These are phyloP conservation scores for Latheticus oryzae DNA, from an alignment of 2,888 invertebrate species.

Conservation along the genomic window DNA sequence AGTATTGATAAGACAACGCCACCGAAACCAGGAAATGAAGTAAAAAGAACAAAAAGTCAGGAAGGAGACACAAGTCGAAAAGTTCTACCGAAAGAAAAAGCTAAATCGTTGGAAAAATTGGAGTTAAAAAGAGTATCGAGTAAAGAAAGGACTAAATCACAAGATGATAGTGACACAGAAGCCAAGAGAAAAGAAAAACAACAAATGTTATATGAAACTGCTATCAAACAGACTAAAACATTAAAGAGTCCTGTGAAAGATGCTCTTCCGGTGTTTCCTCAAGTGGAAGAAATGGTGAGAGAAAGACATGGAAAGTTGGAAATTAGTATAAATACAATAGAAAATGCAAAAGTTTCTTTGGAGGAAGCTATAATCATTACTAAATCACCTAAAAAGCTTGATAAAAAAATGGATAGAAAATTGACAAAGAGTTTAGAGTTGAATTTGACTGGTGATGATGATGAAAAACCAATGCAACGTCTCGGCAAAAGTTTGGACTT, in stretches of 20 bases:
- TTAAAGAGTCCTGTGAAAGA: constrained; percentile 81
- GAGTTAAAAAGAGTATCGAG: constrained; percentile 70
- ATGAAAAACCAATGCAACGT: constrained; percentile 58
- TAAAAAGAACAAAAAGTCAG: constrained; percentile 72
- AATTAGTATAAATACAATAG: constrained; percentile 76
- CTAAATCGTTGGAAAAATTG: constrained; percentile 76
- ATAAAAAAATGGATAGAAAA: constrained; percentile 66
- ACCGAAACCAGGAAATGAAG: constrained; percentile 51
- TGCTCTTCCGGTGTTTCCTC: constrained; percentile 76
- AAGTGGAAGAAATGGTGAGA: constrained; percentile 78
- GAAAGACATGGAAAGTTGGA: constrained; percentile 81
- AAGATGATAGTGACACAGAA: constrained; percentile 79
- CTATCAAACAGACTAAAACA: constrained; percentile 80
- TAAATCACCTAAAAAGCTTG: constrained; percentile 79
- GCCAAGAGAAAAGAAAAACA: constrained; percentile 80
- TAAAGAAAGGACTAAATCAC: constrained; percentile 77
- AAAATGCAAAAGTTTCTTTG: constrained; percentile 61
- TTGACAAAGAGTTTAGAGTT: constrained; percentile 75
- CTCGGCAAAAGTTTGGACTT: constrained; percentile 65
- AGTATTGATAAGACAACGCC: too few species aligned
- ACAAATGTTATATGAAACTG: constrained; percentile 80
- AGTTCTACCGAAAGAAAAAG: constrained; percentile 73
- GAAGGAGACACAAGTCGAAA: constrained; percentile 70
- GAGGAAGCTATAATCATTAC: constrained; percentile 83
- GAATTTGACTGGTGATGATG: constrained; percentile 66